Evolutionary conservation across 2,113 vertebrate genomes (phyloP), one percentile per base, ranked within the genome.

Genomic region (Cochlearius cochlearius): DNA sequence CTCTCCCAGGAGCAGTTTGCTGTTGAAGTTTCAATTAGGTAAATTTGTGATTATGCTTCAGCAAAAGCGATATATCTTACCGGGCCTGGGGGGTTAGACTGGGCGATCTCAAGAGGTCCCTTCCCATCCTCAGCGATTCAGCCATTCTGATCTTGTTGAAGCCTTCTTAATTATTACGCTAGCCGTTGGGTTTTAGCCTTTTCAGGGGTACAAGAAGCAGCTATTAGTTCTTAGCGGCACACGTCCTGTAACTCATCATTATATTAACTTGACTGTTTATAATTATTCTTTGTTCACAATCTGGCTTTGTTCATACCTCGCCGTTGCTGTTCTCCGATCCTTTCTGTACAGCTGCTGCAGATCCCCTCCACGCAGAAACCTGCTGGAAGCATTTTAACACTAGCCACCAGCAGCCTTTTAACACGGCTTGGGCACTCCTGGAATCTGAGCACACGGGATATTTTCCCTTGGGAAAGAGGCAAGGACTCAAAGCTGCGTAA

Each of bases 211-310:
- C 39, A 90, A 94, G 43, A 25, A 79, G 47, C 49, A 89, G 66
- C 62, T 96, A 25, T 89, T 85, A 64, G 92, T 96, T 92, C 72
- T 89, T 68, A 63, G 83, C 47, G 84, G 76, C 64, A 89, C 64
- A 86, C 39, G 73, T 79, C 19, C 41, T 80, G 62, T 41, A 86
- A 83, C 79, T 85, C 83, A 27, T 88, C 72, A 88, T 94, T 90
- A 84, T 80, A 84, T 88, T 82, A 79, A 91, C 76, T 56, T 62
- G 29, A 43, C 62, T 82, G 67, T 47, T 92, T 56, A 43, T 55
- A 47, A 23, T 85, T 86, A 86, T 69, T 32, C 72, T 60, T 68
- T 71, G 20, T 80, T 94, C 22, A 0, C 36, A 27, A 69, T 52
- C 64, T 77, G 53, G 0, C 86, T 92, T 83, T 88, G 53, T 39